phyloP scores from a whole-genome alignment of 2,888 invertebrate species.

The Eulithis testata region DNA sequence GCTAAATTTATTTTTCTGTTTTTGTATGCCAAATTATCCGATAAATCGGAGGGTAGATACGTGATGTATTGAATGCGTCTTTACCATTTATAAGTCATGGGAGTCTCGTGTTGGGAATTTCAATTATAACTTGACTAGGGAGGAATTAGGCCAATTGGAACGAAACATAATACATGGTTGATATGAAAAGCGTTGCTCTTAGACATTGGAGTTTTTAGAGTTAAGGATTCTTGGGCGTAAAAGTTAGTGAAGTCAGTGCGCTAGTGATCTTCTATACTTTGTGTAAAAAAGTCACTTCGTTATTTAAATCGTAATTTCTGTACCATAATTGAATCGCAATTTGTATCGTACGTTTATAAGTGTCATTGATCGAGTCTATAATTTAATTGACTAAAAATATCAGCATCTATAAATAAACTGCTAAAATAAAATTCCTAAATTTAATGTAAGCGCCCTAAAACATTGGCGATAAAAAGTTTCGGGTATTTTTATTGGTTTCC shows the following conservation, averaged over 20 bases:
- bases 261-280: too few relatives aligned
- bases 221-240: too few relatives aligned
- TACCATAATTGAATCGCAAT: too few relatives aligned
- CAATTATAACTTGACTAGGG: neutral
- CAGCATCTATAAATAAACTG: too few relatives aligned
- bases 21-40: conserved; percentile 6
- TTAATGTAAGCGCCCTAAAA: neutral
- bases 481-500: neutral
- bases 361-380: too few relatives aligned
- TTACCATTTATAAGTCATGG: conserved; percentile 2
- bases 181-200: neutral
- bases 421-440: too few relatives aligned
- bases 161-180: neutral
- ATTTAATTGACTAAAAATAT: too few relatives aligned
- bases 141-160: neutral
- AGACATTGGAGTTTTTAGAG: too few relatives aligned
- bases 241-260: too few relatives aligned
- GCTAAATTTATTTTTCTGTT: conserved; percentile 21
- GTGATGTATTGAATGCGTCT: conserved; percentile 29
- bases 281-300: too few relatives aligned
- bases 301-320: too few relatives aligned
- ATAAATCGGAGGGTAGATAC: conserved; percentile 41
- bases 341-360: too few relatives aligned
- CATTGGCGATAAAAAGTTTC: neutral
- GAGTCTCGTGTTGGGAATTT: conserved; percentile 4